Evolutionary conservation across 1,140 invertebrate genomes (phyloP), one percentile per base, ranked within the genome.

Genomic region (Diabrotica virgifera): DNA sequence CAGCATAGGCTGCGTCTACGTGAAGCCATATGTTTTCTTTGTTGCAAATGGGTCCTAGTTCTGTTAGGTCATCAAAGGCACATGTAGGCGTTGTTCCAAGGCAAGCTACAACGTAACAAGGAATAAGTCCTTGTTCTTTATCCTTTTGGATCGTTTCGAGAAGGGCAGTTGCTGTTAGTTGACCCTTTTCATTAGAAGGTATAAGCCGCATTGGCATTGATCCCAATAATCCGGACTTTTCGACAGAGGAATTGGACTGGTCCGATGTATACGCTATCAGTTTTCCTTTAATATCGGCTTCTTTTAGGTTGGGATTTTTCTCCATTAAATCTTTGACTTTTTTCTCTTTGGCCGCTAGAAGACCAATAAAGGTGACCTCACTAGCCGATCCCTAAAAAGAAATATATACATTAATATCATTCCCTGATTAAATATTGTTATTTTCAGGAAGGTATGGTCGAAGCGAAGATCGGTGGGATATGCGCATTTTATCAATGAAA

Each of bases 51-150:
- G 87, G 85, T 0, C 93, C 93, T 38, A 99, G 75, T 77, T 94
- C 89, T 37, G 87, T 82, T 0, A 97, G 75, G 62, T 92, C 87
- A 79, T 99, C 96, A 76, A 96, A 97, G 4, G 93, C 91, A 77
- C 95, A 98, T 0, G 91, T 94, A 36, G 89, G 90, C 0, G 96
- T 99, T 0, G 95, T 97, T 4, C 96, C 96, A 24, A 98, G 79
- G 58, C 92, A 97, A 4, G 89, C 92, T 13, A 93, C 86, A 0
- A 95, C 86, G 69, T 87, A 89, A 65, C 90, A 93, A 0, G 93
- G 92, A 72, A 95, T 89, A 0, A 90, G 74, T 14, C 93, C 93
- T 61, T 86, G 81, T 5, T 84, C 80, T 50, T 80, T 78, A 76
- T 96, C 94, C 72, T 90, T 86, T 63, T 88, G 83, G 3, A 94